A percentile compares a stretch with the other conserved stretches of the same genome.
phyloP scores from a whole-genome alignment of 2,113 vertebrate genomes.

The Neoarius graeffei region DNA sequence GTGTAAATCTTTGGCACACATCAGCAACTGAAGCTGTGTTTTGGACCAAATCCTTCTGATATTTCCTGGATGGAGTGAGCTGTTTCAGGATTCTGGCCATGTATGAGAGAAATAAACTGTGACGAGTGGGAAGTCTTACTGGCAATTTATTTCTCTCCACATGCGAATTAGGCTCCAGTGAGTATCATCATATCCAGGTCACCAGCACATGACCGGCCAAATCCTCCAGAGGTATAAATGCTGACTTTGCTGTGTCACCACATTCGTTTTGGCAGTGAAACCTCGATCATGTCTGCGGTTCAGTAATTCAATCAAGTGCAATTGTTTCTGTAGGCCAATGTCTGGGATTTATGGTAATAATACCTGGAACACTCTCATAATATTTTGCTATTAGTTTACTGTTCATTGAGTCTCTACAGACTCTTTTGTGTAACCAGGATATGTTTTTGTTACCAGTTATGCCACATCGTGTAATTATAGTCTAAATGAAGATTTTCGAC shows the following conservation, averaged over 20 bases:
- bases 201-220: constrained; percentile 8
- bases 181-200: constrained; percentile 27
- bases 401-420: not conserved
- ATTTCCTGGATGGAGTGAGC: not conserved
- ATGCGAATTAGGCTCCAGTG: constrained; percentile 26
- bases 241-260: constrained; percentile 31
- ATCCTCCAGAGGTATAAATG: constrained; percentile 4
- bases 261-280: constrained; percentile 11
- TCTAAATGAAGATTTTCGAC: not conserved
- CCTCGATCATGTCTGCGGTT: not conserved
- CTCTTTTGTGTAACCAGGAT: not conserved
- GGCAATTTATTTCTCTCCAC: constrained; percentile 18
- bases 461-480: not conserved
- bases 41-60: not conserved
- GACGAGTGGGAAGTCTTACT: constrained; percentile 4
- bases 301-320: constrained; percentile 34
- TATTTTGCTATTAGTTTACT: constrained; percentile 22
- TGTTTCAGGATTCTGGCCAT: constrained; percentile 15
- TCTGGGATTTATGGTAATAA: constrained; percentile 30
- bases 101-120: constrained; percentile 13
- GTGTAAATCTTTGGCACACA: not conserved
- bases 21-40: not conserved
- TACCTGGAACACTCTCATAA: constrained; percentile 17
- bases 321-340: constrained; percentile 21
- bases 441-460: not conserved